Evolutionary conservation across 2,888 invertebrate species (phyloP).

Genomic region (Dryobota labecula): DNA sequence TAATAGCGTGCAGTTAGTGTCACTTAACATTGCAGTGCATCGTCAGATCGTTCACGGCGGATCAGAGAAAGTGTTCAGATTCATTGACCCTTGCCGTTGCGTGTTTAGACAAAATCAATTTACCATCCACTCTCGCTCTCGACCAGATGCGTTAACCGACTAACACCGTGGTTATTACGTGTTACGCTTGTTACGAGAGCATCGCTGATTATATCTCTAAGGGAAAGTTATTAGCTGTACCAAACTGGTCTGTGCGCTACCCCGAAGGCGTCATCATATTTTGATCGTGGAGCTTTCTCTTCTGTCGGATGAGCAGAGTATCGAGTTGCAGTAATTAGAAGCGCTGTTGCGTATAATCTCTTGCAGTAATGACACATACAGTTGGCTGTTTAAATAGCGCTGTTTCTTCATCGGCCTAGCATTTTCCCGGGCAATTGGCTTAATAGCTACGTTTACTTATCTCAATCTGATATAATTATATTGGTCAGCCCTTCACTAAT

Average conservation of each 20-base stretch:
- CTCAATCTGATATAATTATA: constrained; percentile 29
- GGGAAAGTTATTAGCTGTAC: constrained; percentile 83
- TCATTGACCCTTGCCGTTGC: constrained; percentile 83
- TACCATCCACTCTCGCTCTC: constrained; percentile 86
- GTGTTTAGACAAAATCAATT: constrained; percentile 87
- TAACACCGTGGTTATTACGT: constrained; percentile 75
- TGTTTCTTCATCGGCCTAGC: constrained; percentile 21
- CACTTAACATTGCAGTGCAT: constrained; percentile 64
- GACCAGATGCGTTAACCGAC: constrained; percentile 76
- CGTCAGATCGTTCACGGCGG: constrained; percentile 64
- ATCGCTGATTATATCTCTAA: constrained; percentile 80
- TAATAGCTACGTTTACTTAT: constrained; percentile 30
- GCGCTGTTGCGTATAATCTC: constrained; percentile 25
- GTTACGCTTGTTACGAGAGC: constrained; percentile 80
- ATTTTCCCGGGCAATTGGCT: constrained; percentile 18
- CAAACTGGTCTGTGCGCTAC: constrained; percentile 67
- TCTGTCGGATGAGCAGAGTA: constrained; percentile 36
- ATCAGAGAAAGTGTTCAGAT: constrained; percentile 83
- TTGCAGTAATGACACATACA: constrained; percentile 25
- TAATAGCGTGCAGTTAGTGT: constrained; percentile 60
- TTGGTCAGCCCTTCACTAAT: constrained; percentile 16
- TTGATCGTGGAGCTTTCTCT: constrained; percentile 62
- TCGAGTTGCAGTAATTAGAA: constrained; percentile 46
- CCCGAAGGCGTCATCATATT: constrained; percentile 67
- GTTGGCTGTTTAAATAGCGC: constrained; percentile 17